Evolutionary conservation across 1,140 invertebrate genomes (phyloP).

Genomic region (Argopecten irradians): DNA sequence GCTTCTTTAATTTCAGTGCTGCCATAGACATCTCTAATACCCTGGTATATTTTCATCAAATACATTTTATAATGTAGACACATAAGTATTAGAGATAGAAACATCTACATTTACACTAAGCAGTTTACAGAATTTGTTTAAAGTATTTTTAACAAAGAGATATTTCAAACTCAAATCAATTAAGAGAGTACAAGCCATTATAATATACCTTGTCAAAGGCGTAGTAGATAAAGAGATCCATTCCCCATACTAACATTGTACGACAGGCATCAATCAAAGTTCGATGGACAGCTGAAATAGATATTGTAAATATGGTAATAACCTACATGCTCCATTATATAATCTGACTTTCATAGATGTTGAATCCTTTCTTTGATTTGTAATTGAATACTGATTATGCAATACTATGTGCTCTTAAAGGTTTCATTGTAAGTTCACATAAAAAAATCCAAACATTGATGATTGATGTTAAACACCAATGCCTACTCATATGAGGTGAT

Average conservation of each 20-base stretch:
- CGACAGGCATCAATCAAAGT: conserved; percentile 74
- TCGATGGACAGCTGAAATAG: conserved; percentile 72
- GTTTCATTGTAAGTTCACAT: background rate
- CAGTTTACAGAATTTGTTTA: background rate
- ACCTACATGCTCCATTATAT: background rate
- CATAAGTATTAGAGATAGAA: background rate
- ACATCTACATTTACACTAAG: background rate
- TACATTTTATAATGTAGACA: background rate
- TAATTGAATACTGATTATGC: background rate
- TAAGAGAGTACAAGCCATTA: background rate
- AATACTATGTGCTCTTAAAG: background rate
- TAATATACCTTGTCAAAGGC: conserved; percentile 67
- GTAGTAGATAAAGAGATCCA: conserved; percentile 71
- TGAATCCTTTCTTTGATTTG: background rate
- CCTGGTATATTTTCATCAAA: too few relatives aligned
- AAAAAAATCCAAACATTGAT: too few relatives aligned
- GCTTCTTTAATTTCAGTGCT: too few relatives aligned
- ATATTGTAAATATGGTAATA: background rate
- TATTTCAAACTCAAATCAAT: background rate
- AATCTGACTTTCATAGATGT: background rate
- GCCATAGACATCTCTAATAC: too few relatives aligned
- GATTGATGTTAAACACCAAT: too few relatives aligned
- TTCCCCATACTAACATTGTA: conserved; percentile 73
- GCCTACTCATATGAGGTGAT: too few relatives aligned
- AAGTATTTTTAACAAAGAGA: background rate